phyloP scores from a whole-genome alignment of 2,797 vertebrate genomes.

The Acanthornis magna region DNA sequence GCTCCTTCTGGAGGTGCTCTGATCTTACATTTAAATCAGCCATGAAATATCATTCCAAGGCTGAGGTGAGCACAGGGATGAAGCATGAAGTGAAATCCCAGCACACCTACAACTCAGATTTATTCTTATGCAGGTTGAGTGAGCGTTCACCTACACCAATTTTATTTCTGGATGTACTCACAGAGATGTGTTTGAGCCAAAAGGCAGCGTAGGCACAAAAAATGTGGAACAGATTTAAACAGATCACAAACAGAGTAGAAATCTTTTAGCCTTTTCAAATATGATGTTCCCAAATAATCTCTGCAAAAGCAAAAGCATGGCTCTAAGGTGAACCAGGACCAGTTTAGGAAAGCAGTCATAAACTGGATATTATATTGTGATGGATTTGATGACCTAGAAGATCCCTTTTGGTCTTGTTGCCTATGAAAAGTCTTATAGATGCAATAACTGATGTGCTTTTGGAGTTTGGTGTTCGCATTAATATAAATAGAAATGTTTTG shows the following conservation, averaged over 20 bases:
- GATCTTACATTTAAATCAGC: neutral
- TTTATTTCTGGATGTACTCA: neutral
- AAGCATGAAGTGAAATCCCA: neutral
- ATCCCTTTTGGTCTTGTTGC: neutral
- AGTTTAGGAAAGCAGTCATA: neutral
- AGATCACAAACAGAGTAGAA: neutral
- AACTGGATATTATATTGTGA: neutral
- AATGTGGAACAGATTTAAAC: neutral
- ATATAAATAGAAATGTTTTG: neutral
- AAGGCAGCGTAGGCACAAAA: neutral
- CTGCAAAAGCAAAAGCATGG: fast-evolving
- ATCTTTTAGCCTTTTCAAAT: neutral
- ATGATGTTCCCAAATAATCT: neutral
- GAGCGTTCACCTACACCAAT: neutral
- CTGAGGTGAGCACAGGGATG: neutral
- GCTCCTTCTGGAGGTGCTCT: neutral
- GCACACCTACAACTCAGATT: neutral
- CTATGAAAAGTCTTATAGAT: neutral
- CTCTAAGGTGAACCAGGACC: neutral
- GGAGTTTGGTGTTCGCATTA: neutral
- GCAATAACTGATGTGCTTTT: neutral
- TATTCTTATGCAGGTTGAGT: neutral
- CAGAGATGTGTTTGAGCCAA: neutral
- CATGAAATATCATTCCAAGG: neutral
- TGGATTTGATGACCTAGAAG: neutral